A percentile compares a stretch with the other conserved stretches of the same genome.
phyloP scores from a whole-genome alignment of 2,888 invertebrate genomes.

The Drosophila putrida region DNA sequence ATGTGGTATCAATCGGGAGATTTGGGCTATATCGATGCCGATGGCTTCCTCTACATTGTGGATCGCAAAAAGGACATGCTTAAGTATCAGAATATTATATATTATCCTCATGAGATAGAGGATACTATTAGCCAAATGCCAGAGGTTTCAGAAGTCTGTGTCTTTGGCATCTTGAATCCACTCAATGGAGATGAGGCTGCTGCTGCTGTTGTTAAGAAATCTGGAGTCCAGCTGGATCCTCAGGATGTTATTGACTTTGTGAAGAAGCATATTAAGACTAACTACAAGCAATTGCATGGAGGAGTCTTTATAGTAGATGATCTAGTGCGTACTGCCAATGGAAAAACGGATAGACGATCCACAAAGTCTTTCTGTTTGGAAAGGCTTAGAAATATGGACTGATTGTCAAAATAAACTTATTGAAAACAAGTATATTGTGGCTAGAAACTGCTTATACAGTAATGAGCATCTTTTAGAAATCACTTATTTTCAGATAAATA shows the following conservation, averaged over 20 bases:
- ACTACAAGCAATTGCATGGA: slow-evolving; percentile 66
- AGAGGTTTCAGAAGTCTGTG: slow-evolving; percentile 67
- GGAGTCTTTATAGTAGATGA: slow-evolving; percentile 35
- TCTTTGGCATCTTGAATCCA: slow-evolving; percentile 70
- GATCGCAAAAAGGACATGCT: slow-evolving; percentile 75
- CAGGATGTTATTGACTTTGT: slow-evolving; percentile 54
- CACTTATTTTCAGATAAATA: no score
- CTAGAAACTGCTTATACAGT: no score
- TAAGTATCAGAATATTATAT: slow-evolving; percentile 64
- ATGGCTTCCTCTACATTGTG: slow-evolving; percentile 69
- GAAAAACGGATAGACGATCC: background rate
- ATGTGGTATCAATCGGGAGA: slow-evolving; percentile 81
- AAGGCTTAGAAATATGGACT: no score
- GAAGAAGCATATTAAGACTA: slow-evolving; percentile 41
- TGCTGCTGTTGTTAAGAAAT: slow-evolving; percentile 63
- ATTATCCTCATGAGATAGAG: slow-evolving; percentile 76
- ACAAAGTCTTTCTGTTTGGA: slow-evolving; percentile 18
- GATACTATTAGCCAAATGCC: slow-evolving; percentile 61
- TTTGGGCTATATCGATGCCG: slow-evolving; percentile 77
- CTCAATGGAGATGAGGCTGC: slow-evolving; percentile 71
- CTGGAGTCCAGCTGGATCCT: slow-evolving; percentile 50
- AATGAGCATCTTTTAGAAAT: no score
- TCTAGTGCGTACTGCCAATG: background rate
- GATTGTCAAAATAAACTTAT: no score
- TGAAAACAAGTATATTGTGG: no score